Conservation (phyloP, 92 coral and sea anemone species). For the Phenganax marumi region DNA sequence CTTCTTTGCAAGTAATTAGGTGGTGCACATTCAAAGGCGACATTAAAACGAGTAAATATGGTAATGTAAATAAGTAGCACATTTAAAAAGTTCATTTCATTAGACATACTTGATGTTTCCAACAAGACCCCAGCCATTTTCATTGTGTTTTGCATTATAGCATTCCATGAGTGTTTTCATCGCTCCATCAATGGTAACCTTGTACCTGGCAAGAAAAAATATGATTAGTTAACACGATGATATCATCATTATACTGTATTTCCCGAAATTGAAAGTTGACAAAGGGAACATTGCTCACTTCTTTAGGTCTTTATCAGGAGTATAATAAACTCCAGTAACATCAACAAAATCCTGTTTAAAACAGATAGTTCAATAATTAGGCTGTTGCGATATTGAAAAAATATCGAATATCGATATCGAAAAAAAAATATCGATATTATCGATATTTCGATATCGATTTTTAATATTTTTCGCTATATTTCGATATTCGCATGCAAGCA, state of each 20-base stretch:
- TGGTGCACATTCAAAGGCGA: too few species aligned
- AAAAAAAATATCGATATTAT: too few species aligned
- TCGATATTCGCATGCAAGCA: too few species aligned
- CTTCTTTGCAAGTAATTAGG: too few species aligned
- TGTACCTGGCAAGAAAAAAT: slow-evolving; percentile 16
- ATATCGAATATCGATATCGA: too few species aligned
- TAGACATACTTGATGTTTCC: slow-evolving; percentile 75
- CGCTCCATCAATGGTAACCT: slow-evolving; percentile 40
- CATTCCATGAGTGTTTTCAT: slow-evolving; percentile 50
- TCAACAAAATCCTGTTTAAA: slow-evolving; percentile 22
- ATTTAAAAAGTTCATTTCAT: neutral
- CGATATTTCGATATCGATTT: too few species aligned
- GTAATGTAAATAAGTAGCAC: neutral
- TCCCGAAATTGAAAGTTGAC: neutral
- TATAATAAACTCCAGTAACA: slow-evolving; percentile 35
- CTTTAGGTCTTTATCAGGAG: slow-evolving; percentile 21
- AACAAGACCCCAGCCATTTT: slow-evolving; percentile 71
- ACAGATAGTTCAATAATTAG: too few species aligned
- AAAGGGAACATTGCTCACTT: slow-evolving; percentile 9
- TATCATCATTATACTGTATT: neutral
- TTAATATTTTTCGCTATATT: too few species aligned
- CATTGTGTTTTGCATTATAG: slow-evolving; percentile 63
- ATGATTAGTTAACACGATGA: neutral
- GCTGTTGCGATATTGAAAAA: too few species aligned
- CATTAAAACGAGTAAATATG: neutral